phyloP scores from a whole-genome alignment of 2,113 vertebrate genomes.

The Murina feae region DNA sequence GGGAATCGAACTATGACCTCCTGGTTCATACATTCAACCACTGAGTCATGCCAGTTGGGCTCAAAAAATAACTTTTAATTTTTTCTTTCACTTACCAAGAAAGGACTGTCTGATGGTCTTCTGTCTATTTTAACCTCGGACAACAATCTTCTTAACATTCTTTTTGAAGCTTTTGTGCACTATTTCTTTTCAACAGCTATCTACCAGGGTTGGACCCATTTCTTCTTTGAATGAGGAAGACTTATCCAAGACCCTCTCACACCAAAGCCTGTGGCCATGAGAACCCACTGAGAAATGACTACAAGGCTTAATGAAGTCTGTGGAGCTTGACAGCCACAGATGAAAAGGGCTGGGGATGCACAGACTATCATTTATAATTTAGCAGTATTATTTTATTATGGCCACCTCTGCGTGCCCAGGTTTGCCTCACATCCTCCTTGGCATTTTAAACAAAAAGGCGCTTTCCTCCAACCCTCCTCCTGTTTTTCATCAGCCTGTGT shows the following conservation, averaged over 20 bases:
- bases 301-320: neutral
- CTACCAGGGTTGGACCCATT: neutral
- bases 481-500: neutral
- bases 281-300: neutral
- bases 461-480: constrained; percentile 37
- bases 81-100: neutral
- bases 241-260: neutral
- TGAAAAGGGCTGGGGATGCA: neutral
- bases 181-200: neutral
- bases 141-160: neutral
- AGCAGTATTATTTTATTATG: constrained; percentile 47
- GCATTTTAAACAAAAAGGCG: constrained; percentile 32
- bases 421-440: neutral
- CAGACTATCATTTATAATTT: constrained; percentile 32
- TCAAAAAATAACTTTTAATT: constrained; percentile 5
- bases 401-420: neutral
- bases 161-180: neutral
- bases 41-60: too few relatives aligned
- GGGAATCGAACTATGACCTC: too few relatives aligned
- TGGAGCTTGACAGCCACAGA: neutral
- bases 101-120: neutral
- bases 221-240: neutral
- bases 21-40: too few relatives aligned
- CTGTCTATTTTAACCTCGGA: neutral
- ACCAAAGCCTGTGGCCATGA: neutral